Percentiles rank a stretch among this genome's conserved stretches.
Evolutionary conservation across 2,888 invertebrate species (phyloP).

Genomic region (Tenthredo notha): DNA sequence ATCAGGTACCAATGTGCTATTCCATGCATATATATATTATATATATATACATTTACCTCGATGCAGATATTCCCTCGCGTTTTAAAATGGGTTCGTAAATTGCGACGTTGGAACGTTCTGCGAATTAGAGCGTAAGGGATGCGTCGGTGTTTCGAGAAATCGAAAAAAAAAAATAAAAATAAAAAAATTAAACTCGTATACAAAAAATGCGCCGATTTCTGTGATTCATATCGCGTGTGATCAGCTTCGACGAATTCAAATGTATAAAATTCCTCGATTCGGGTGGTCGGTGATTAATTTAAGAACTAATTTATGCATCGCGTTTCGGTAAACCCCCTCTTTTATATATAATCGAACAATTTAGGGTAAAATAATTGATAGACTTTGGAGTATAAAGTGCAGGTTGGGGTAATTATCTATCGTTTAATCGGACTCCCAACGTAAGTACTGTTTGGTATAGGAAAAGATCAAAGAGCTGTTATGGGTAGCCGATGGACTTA

Average conservation of each 20-base stretch:
- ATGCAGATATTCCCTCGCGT: neutral
- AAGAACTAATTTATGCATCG: neutral
- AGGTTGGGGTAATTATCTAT: neutral
- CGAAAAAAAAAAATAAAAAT: neutral
- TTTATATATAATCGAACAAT: neutral
- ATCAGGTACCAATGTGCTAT: neutral
- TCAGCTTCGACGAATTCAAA: neutral
- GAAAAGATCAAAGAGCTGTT: neutral
- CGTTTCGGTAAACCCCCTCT: too few relatives aligned
- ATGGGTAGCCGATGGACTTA: neutral
- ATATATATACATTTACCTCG: neutral
- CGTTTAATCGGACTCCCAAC: neutral
- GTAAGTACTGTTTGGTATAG: neutral
- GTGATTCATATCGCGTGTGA: too few relatives aligned
- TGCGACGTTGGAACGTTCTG: neutral
- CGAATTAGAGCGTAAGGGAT: conserved; percentile 10
- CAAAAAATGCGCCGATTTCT: too few relatives aligned
- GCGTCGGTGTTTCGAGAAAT: neutral
- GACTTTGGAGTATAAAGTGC: neutral
- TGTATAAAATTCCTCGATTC: neutral
- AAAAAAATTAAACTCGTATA: neutral
- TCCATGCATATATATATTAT: neutral
- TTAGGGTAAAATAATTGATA: neutral
- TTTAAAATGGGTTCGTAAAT: neutral
- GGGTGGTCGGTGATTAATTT: neutral